phyloP scores from a whole-genome alignment of 2,797 vertebrate genomes.

The Hydrolagus colliei region DNA sequence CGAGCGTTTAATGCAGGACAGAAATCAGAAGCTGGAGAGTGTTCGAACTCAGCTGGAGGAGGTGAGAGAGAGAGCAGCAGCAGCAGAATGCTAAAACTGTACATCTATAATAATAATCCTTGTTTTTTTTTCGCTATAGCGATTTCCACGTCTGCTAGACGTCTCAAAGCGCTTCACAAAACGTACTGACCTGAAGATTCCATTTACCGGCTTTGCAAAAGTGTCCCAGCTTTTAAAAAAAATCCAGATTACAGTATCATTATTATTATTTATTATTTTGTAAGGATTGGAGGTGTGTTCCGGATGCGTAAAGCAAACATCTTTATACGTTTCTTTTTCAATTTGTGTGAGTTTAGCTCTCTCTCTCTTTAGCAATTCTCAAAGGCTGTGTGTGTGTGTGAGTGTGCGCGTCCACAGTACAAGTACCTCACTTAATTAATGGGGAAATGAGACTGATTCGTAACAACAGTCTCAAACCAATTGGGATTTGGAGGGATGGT shows the following conservation, averaged over 20 bases:
- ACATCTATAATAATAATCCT: not conserved
- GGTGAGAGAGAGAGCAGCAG: conserved; percentile 51
- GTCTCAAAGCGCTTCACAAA: no score
- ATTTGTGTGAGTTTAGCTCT: not conserved
- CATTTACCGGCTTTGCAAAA: no score
- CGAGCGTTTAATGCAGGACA: conserved; percentile 68
- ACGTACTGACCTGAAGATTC: no score
- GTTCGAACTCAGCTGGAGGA: conserved; percentile 74
- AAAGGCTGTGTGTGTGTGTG: not conserved
- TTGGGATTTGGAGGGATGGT: no score
- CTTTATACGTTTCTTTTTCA: no score
- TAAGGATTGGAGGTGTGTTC: no score
- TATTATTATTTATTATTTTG: no score
- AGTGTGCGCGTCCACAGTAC: not conserved
- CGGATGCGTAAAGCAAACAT: no score
- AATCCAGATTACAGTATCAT: no score
- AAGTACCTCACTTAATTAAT: not conserved
- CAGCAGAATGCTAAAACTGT: not conserved
- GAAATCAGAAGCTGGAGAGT: conserved; percentile 75
- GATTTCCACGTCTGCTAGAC: no score
- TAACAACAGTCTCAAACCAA: not conserved
- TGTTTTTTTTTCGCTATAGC: no score
- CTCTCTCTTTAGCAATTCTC: not conserved
- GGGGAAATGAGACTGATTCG: not conserved
- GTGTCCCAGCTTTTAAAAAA: no score